These are phyloP conservation scores for Sciurus niger DNA, from an alignment of 2,113 vertebrate species.

Conservation along the genomic window DNA sequence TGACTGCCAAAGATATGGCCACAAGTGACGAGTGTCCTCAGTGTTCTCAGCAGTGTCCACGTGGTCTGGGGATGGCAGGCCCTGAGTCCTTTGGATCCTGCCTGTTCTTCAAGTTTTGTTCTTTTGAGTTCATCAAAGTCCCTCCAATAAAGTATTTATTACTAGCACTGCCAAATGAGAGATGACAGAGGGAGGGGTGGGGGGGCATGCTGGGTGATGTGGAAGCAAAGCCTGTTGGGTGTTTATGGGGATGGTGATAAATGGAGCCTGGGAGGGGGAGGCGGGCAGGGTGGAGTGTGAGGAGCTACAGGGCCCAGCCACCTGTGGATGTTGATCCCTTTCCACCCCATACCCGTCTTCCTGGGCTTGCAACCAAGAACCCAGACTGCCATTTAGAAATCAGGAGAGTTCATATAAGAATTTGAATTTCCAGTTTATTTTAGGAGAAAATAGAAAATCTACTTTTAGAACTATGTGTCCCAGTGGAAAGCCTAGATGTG, in stretches of 20 bases:
- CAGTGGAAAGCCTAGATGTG: neutral
- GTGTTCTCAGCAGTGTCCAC: neutral
- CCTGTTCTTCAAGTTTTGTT: neutral
- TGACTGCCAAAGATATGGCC: neutral
- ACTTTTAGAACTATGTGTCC: neutral
- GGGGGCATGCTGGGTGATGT: neutral
- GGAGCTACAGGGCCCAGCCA: no score
- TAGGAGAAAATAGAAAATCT: rapidly evolving
- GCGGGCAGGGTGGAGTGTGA: neutral
- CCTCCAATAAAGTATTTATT: neutral
- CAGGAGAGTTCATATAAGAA: neutral
- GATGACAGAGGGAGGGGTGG: neutral
- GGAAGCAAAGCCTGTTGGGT: constrained; percentile 53
- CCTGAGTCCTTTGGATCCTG: neutral
- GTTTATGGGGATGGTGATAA: neutral
- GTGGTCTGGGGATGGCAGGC: neutral
- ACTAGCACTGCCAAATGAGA: constrained; percentile 24
- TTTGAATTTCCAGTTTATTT: neutral
- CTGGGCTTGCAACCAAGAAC: neutral
- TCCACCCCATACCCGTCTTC: neutral
- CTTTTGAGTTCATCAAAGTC: neutral
- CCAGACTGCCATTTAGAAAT: neutral
- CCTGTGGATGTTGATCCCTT: neutral
- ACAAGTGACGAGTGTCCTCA: no score
- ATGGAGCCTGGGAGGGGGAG: neutral